phyloP scores from a whole-genome alignment of 2,797 vertebrate genomes.

The Chloroceryle inda region DNA sequence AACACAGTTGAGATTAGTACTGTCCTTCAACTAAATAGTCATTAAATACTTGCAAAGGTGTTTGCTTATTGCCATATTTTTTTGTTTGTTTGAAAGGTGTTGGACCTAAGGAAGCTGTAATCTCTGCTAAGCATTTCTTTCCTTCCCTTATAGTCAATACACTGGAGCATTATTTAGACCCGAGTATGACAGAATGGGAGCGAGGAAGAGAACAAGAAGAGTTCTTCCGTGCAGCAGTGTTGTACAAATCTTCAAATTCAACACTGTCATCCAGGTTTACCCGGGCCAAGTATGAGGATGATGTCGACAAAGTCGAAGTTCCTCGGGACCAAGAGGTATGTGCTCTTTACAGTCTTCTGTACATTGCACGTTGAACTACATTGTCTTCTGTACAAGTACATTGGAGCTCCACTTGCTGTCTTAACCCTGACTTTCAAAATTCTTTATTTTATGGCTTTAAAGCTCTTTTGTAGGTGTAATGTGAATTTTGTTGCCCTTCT shows the following conservation, averaged over 20 bases:
- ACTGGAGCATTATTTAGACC: constrained; percentile 85
- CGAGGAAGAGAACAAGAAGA: constrained; percentile 90
- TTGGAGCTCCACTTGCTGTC: neutral
- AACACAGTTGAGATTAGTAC: neutral
- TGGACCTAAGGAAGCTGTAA: neutral
- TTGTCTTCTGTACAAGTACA: too few species aligned
- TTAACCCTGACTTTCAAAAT: neutral
- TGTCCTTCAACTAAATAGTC: neutral
- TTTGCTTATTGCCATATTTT: neutral
- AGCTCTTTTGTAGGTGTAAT: neutral
- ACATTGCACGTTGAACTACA: too few species aligned
- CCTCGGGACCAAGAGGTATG: constrained; percentile 88
- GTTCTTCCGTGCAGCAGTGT: constrained; percentile 88
- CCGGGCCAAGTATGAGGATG: constrained; percentile 82
- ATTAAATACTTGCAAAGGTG: neutral
- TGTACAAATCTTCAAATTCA: constrained; percentile 87
- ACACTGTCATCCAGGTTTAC: constrained; percentile 90
- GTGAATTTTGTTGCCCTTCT: neutral
- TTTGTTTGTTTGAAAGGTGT: neutral
- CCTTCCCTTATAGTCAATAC: constrained; percentile 65
- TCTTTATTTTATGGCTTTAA: neutral
- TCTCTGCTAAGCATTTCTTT: neutral
- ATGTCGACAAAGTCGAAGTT: constrained; percentile 86
- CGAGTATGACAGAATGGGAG: constrained; percentile 91
- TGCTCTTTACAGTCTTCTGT: neutral